Percentiles rank a stretch among this genome's conserved stretches.
These are phyloP conservation scores for Hemiscyllium ocellatum DNA, from an alignment of 2,113 vertebrate species.

Conservation along the genomic window DNA sequence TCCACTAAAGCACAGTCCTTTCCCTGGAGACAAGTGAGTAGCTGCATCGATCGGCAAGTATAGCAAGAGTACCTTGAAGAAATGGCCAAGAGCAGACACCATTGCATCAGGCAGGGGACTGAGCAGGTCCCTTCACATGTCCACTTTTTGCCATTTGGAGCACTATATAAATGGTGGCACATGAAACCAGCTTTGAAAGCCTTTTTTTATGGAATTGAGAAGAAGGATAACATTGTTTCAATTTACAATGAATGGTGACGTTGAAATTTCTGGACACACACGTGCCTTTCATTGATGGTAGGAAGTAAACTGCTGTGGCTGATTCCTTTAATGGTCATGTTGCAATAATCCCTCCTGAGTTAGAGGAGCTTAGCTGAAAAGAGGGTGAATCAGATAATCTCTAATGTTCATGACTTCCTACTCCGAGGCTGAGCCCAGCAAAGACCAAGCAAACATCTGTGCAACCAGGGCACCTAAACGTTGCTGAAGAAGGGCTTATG, in stretches of 20 bases:
- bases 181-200: background rate
- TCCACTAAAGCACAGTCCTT: background rate
- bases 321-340: background rate
- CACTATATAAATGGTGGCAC: background rate
- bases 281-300: background rate
- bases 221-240: background rate
- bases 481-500: too few relatives aligned
- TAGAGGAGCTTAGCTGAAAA: background rate
- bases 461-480: background rate
- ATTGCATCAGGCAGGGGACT: background rate
- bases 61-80: background rate
- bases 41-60: background rate
- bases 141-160: background rate
- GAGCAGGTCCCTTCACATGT: background rate
- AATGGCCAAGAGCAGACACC: background rate
- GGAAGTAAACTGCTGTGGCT: background rate
- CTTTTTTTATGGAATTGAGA: background rate
- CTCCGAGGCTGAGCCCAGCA: background rate
- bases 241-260: background rate
- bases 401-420: background rate
- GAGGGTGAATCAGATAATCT: background rate
- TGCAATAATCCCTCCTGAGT: background rate
- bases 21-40: background rate
- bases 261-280: background rate
- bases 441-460: background rate